Evolutionary conservation across 2,888 invertebrate genomes (phyloP).

Genomic region (Ochropleura leucogaster): DNA sequence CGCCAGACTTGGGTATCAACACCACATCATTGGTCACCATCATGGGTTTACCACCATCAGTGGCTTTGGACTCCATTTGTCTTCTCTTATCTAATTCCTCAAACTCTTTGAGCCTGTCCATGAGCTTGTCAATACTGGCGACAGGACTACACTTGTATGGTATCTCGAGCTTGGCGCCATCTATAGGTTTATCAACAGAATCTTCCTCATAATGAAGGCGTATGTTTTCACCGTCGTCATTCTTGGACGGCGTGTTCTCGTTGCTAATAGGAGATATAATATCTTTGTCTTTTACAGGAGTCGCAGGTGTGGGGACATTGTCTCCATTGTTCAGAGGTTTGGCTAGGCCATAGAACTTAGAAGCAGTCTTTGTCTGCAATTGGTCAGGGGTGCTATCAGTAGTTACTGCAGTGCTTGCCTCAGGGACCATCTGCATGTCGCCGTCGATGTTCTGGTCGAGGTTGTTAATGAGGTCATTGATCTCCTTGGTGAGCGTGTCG

Average conservation of each 20-base stretch:
- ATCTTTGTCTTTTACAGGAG: slow-evolving; percentile 84
- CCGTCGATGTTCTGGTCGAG: slow-evolving; percentile 85
- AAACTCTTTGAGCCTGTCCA: slow-evolving; percentile 88
- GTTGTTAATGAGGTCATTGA: slow-evolving; percentile 86
- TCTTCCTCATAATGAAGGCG: slow-evolving; percentile 87
- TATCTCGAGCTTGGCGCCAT: slow-evolving; percentile 79
- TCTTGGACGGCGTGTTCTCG: slow-evolving; percentile 84
- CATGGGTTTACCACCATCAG: slow-evolving; percentile 80
- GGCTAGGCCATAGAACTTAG: slow-evolving; percentile 83
- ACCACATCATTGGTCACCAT: slow-evolving; percentile 89
- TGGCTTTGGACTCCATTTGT: slow-evolving; percentile 83
- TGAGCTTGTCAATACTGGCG: slow-evolving; percentile 88
- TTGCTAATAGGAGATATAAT: slow-evolving; percentile 71
- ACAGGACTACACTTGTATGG: slow-evolving; percentile 83
- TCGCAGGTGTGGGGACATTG: slow-evolving; percentile 77
- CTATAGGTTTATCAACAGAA: slow-evolving; percentile 81
- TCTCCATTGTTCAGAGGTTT: slow-evolving; percentile 82
- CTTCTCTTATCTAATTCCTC: slow-evolving; percentile 88
- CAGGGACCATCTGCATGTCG: slow-evolving; percentile 77
- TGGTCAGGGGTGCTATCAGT: slow-evolving; percentile 69
- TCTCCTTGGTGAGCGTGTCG: slow-evolving; percentile 86
- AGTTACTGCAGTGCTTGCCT: slow-evolving; percentile 45
- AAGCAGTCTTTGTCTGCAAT: slow-evolving; percentile 79
- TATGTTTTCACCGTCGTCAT: slow-evolving; percentile 87
- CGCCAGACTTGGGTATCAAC: slow-evolving; percentile 87